A percentile compares a stretch with the other conserved stretches of the same genome.
phyloP scores from a whole-genome alignment of 1,140 invertebrate species.

The Plodia interpunctella region DNA sequence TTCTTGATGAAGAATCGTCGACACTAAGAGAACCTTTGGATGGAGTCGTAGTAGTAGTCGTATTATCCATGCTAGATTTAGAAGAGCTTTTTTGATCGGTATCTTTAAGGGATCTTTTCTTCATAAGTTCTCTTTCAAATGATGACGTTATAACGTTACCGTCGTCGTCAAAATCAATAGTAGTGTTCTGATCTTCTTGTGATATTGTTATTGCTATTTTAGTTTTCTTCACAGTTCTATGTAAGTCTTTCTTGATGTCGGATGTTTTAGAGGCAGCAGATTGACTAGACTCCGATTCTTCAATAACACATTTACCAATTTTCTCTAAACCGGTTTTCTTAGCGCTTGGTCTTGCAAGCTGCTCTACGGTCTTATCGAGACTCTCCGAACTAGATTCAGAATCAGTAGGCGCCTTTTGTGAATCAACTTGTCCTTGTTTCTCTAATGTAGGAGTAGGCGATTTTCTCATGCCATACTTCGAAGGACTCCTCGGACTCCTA shows the following conservation, averaged over 20 bases:
- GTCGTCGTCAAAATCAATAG: conserved; percentile 71
- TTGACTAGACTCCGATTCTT: conserved; percentile 74
- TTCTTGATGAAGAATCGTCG: conserved; percentile 70
- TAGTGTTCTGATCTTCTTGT: conserved; percentile 75
- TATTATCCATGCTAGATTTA: conserved; percentile 72
- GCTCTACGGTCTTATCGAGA: conserved; percentile 72
- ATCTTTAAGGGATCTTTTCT: conserved; percentile 65
- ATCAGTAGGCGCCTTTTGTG: conserved; percentile 71
- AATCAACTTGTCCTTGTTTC: conserved; percentile 80
- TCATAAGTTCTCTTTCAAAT: conserved; percentile 60
- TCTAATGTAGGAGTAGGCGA: conserved; percentile 79
- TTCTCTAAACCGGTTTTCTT: conserved; percentile 64
- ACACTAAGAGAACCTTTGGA: conserved; percentile 74
- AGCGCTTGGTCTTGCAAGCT: conserved; percentile 49
- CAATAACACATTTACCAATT: conserved; percentile 67
- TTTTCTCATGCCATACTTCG: conserved; percentile 68
- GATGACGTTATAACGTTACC: conserved; percentile 69
- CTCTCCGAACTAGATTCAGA: conserved; percentile 75
- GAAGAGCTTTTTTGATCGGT: conserved; percentile 72
- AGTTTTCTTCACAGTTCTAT: conserved; percentile 60
- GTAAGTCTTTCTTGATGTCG: conserved; percentile 49
- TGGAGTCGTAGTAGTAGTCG: conserved; percentile 65
- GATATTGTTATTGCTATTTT: conserved; percentile 76
- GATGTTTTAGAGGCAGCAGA: conserved; percentile 65
- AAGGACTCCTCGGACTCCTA: conserved; percentile 65